Conservation (phyloP, 2,888 invertebrate species). For the Rhimphoctona megacephalus region DNA sequence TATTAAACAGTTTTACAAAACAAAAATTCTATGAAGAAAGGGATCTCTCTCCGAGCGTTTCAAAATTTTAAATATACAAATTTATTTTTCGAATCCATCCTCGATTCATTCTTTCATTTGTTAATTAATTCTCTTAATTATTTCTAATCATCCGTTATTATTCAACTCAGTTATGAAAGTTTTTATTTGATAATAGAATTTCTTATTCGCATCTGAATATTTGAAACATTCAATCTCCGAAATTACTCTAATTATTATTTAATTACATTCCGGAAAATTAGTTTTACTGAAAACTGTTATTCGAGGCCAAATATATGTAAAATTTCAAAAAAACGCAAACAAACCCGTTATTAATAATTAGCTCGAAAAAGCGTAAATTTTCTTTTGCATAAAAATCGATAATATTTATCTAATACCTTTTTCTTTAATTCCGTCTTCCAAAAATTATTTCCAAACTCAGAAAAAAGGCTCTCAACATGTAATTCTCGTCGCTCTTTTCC, state of each 20-base stretch:
- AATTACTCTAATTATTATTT: not conserved
- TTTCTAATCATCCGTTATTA: not conserved
- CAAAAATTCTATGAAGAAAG: not conserved
- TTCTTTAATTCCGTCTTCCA: too few relatives aligned
- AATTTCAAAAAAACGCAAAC: not conserved
- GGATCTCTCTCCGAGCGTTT: not conserved
- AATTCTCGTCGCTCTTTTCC: not conserved
- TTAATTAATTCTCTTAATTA: not conserved
- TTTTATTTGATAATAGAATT: not conserved
- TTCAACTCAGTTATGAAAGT: not conserved
- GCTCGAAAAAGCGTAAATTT: not conserved
- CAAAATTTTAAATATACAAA: not conserved
- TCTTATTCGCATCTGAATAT: not conserved
- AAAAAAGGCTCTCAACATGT: not conserved
- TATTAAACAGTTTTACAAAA: not conserved
- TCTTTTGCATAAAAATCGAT: not conserved
- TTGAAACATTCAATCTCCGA: not conserved
- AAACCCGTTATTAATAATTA: not conserved
- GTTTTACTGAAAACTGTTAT: not conserved
- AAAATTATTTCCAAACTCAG: not conserved
- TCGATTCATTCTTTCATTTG: not conserved
- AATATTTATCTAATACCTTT: not conserved
- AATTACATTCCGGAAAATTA: not conserved
- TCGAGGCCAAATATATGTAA: not conserved
- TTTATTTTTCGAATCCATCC: not conserved